Evolutionary conservation across 2,113 vertebrate genomes (phyloP).

Genomic region (Panthera tigris): DNA sequence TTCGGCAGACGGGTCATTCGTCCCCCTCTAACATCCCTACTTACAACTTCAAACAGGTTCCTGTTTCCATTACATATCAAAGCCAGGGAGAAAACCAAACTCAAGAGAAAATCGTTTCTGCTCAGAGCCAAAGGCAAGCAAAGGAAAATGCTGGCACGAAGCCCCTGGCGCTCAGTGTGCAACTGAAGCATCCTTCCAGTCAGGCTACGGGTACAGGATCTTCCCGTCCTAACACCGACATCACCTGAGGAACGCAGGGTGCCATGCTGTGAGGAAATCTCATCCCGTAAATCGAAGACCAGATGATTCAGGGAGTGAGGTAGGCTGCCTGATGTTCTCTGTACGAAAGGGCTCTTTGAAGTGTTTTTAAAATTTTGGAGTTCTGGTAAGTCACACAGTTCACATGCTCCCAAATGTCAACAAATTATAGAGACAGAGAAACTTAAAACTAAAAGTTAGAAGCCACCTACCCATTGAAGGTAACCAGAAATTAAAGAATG

Average conservation of each 20-base stretch:
- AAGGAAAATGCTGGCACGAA: neutral
- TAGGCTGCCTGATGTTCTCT: neutral
- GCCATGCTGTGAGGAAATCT: neutral
- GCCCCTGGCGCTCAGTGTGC: fast-evolving
- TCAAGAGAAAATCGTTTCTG: neutral
- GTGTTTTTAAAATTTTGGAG: neutral
- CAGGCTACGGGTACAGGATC: fast-evolving
- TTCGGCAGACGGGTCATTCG: neutral
- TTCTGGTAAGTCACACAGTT: neutral
- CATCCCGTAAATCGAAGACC: neutral
- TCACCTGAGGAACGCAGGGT: no score
- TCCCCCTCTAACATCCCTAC: neutral
- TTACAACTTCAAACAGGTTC: neutral
- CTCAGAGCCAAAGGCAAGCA: neutral
- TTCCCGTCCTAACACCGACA: neutral
- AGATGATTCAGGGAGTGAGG: neutral
- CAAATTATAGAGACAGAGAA: neutral
- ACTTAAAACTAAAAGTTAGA: neutral
- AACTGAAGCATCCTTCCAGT: no score
- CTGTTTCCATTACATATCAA: neutral
- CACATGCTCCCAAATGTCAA: neutral
- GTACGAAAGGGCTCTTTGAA: neutral
- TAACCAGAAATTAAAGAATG: neutral
- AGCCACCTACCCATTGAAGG: neutral
- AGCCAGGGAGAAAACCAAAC: neutral